Percentiles rank a stretch among this genome's conserved stretches.
These are phyloP conservation scores for Laupala kohalensis DNA, from an alignment of 1,140 invertebrate species.

Conservation along the genomic window DNA sequence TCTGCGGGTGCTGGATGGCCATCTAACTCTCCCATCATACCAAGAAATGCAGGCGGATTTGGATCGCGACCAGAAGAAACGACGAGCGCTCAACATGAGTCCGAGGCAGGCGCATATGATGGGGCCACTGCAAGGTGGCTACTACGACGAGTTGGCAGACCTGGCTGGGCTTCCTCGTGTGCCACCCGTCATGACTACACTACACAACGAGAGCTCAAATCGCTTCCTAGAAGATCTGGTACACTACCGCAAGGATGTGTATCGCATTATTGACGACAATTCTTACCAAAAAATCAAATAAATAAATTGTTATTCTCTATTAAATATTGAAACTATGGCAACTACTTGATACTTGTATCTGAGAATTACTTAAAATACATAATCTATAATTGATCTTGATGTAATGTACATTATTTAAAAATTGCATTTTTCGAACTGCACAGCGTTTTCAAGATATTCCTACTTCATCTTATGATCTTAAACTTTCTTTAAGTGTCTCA, in stretches of 20 bases:
- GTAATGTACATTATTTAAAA: no score
- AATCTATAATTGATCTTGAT: no score
- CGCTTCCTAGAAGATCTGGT: conserved; percentile 1
- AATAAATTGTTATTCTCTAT: no score
- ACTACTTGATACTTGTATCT: no score
- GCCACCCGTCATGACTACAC: neutral
- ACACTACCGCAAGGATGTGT: neutral
- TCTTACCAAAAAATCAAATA: neutral
- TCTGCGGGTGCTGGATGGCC: neutral
- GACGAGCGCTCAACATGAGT: neutral
- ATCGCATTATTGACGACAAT: neutral
- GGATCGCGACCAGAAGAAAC: neutral
- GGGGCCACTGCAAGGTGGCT: neutral
- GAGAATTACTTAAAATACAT: no score
- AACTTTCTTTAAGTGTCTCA: no score
- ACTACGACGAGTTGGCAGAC: neutral
- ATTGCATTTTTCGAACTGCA: no score
- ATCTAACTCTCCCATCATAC: neutral
- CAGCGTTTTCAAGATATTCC: no score
- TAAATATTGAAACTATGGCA: no score
- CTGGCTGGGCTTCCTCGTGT: neutral
- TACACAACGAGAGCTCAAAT: neutral
- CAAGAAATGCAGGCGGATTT: neutral
- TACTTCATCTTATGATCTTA: no score
- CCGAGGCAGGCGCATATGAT: neutral